Percentiles rank a stretch among this genome's conserved stretches.
Evolutionary conservation across 2,113 vertebrate genomes (phyloP).

Genomic region (Columba janthina): DNA sequence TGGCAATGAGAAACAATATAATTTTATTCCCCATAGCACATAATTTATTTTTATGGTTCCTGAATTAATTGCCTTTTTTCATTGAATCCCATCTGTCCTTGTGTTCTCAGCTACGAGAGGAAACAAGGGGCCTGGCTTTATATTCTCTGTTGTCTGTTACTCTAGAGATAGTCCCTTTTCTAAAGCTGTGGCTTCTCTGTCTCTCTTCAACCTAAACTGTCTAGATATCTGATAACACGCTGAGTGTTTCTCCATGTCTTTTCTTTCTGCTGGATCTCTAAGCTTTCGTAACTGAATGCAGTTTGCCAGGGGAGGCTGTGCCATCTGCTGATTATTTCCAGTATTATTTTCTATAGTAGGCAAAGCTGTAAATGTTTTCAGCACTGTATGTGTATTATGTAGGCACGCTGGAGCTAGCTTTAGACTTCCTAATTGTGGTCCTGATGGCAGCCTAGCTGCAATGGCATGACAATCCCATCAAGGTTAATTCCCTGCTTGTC

Average conservation of each 20-base stretch:
- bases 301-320: not conserved
- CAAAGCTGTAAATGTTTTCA: not conserved
- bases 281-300: not conserved
- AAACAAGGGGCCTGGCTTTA: not conserved
- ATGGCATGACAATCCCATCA: rapidly evolving
- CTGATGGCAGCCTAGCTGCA: not conserved
- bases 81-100: not conserved
- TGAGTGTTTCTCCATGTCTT: not conserved
- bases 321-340: not conserved
- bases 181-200: not conserved
- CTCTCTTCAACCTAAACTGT: not conserved
- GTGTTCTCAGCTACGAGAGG: not conserved
- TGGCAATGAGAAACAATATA: not conserved
- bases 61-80: slow-evolving; percentile 47
- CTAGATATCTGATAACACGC: not conserved
- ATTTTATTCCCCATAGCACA: not conserved
- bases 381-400: not conserved
- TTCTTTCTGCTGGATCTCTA: not conserved
- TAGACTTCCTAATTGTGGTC: not conserved
- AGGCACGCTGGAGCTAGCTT: not conserved
- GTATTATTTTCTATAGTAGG: not conserved
- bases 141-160: not conserved
- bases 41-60: slow-evolving; percentile 10
- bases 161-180: not conserved
- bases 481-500: not conserved